Base-by-base conservation (phyloP, 2,113 vertebrate genomes). In the Nothoprocta pentlandii region DNA sequence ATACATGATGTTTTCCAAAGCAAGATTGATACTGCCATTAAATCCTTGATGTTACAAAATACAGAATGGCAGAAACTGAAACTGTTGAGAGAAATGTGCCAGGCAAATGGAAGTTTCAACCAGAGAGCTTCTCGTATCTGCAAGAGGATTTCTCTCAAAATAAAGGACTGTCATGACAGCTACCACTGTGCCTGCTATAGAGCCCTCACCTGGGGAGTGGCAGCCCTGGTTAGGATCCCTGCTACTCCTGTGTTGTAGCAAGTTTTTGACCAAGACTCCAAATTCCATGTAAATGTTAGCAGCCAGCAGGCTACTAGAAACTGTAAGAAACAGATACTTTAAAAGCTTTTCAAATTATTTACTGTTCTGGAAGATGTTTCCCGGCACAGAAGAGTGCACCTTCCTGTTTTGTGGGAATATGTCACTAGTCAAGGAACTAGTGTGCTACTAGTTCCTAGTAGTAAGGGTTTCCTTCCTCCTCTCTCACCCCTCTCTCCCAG, bases 1-100 rank as follows among this genome's bases (percentile, higher is more conserved):
- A 59, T 73, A 8, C 32, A 34, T 53, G 22, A 68, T 47, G 15
- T 47, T 95, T 93, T 83, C 56, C 88, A 83, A 87, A 78, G 56
- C 68, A 75, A 94, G 79, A 84, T 90, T 90, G 56, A 86, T 95
- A 11, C 5, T 71, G 8, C 47, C 47, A 71, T 90, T 88, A 85
- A 88, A 80, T 64, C 21, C 56, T 66, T 67, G 63, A 66, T 26
- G 61, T 49, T 85, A 69, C 54, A 82, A 74, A 88, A 90, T 46
- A 51, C 28, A 67, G 73, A 87, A 86, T 36, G 12, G 12, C 16
- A 5, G 19, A 7, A 74, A 62, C 34, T 36, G 77, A 7, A 34
- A 7, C 41, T 39, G 12, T 71, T 75, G 47, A 86, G 49, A 95
- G 59, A 80, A 92, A 88, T 32, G 34, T 54, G 41, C n/a, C 76